phyloP scores from a whole-genome alignment of 2,888 invertebrate genomes.

The Cistogaster globosa region DNA sequence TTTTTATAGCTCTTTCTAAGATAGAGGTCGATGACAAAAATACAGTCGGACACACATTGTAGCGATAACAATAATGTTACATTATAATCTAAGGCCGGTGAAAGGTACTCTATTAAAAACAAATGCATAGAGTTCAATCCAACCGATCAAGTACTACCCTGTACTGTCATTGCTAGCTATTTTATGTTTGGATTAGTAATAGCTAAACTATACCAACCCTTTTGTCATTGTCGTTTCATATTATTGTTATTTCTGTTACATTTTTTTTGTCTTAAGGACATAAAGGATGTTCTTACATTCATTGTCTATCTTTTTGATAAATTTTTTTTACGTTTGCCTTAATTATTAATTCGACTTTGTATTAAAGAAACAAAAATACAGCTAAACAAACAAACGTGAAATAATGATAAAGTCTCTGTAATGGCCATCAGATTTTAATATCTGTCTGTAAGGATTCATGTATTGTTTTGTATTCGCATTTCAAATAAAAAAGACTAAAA shows the following conservation, averaged over 20 bases:
- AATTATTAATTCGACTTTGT: slow-evolving; percentile 58
- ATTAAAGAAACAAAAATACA: slow-evolving; percentile 32
- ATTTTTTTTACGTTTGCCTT: slow-evolving; percentile 35
- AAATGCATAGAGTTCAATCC: too few species aligned
- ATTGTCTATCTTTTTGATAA: slow-evolving; percentile 12
- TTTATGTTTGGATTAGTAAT: slow-evolving; percentile 6
- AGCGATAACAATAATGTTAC: too few species aligned
- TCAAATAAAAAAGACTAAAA: slow-evolving; percentile 2
- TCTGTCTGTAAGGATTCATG: slow-evolving; percentile 30
- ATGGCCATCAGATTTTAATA: slow-evolving; percentile 64
- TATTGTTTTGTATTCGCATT: too few species aligned
- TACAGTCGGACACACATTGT: too few species aligned
- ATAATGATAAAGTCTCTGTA: slow-evolving; percentile 61
- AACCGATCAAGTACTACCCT: too few species aligned
- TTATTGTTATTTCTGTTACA: slow-evolving; percentile 17
- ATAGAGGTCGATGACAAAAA: too few species aligned
- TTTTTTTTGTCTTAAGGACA: slow-evolving; percentile 17
- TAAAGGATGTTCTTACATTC: slow-evolving; percentile 50
- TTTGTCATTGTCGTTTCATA: slow-evolving; percentile 18
- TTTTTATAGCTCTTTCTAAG: too few species aligned
- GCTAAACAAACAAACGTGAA: slow-evolving; percentile 44
- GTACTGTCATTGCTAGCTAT: too few species aligned
- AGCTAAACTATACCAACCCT: slow-evolving; percentile 16
- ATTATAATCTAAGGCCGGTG: too few species aligned
- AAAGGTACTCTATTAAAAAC: too few species aligned